Evolutionary conservation across 2,113 vertebrate species (phyloP).

Genomic region (Cardinalis cardinalis): DNA sequence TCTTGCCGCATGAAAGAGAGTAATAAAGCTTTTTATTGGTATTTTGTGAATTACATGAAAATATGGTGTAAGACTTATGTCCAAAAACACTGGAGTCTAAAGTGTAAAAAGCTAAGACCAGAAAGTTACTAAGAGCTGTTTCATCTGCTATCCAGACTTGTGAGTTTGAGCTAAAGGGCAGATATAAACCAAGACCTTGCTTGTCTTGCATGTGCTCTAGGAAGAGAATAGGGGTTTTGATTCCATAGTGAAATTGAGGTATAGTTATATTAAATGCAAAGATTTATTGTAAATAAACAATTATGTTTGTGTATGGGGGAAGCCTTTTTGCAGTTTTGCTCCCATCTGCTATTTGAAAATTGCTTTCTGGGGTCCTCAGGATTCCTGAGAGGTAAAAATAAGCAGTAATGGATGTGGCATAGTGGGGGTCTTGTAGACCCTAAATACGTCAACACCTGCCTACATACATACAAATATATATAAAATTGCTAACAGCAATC

Average conservation of each 20-base stretch:
- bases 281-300: not conserved
- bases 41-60: not conserved
- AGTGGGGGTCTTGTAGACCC: not conserved
- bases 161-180: not conserved
- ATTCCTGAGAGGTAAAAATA: constrained; percentile 10
- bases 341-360: not conserved
- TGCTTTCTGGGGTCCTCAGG: not conserved
- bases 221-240: not conserved
- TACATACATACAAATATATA: too few relatives aligned
- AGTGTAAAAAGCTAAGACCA: not conserved
- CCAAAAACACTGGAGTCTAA: not conserved
- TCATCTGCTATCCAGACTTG: not conserved
- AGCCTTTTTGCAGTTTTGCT: not conserved
- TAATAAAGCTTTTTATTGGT: not conserved
- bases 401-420: not conserved
- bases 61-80: not conserved
- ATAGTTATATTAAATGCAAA: not conserved
- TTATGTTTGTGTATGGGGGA: not conserved
- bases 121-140: not conserved
- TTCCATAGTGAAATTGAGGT: not conserved
- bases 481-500: not conserved
- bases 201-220: not conserved
- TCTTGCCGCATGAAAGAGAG: not conserved
- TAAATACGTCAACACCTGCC: not conserved
- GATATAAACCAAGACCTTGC: not conserved